Conservation (phyloP, 2,113 vertebrate genomes). For the Leptocoma aspasia region DNA sequence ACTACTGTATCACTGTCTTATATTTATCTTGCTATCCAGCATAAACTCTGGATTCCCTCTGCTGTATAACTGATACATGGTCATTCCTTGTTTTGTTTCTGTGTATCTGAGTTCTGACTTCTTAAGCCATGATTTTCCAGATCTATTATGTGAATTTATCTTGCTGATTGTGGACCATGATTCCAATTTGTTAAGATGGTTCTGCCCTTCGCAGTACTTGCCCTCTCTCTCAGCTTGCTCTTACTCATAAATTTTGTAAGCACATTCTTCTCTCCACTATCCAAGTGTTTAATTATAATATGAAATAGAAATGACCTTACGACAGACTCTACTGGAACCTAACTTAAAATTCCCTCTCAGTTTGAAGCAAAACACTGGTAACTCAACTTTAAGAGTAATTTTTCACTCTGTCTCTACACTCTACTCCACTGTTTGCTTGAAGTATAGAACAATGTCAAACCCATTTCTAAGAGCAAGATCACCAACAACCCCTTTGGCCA, state of each 20-base stretch:
- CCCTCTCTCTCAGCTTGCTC: background rate
- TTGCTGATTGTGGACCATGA: background rate
- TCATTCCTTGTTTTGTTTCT: background rate
- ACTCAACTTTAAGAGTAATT: background rate
- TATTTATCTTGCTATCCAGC: background rate
- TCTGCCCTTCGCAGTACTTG: background rate
- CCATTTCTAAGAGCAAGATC: background rate
- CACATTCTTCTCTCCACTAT: background rate
- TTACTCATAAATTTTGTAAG: background rate
- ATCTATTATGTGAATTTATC: background rate
- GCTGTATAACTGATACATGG: background rate
- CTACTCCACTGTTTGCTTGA: background rate
- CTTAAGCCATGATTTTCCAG: background rate
- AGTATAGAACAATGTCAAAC: background rate
- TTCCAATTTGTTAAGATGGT: background rate
- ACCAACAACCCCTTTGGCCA: background rate
- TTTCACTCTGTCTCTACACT: background rate
- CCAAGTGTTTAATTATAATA: conserved; percentile 22
- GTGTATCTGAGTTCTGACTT: background rate
- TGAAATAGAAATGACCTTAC: background rate
- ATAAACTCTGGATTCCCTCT: background rate
- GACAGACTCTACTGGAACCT: background rate
- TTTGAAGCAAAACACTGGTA: background rate
- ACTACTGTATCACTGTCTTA: background rate
- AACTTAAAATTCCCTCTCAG: background rate